Conservation (phyloP, 2,797 vertebrate genomes). For the Rallus crepitans region DNA sequence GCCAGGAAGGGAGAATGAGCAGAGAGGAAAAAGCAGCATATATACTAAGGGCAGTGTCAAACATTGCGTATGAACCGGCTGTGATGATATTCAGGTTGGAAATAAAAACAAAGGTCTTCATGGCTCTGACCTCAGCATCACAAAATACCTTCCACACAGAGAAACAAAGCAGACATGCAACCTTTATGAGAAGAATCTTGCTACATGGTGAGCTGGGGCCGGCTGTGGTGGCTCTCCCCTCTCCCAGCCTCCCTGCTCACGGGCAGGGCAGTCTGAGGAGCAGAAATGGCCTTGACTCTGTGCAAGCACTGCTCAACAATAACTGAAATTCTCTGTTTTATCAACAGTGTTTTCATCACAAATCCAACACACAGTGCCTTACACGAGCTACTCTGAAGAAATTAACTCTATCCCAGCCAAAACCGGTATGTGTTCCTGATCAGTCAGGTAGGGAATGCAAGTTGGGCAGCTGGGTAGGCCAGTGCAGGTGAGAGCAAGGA, state of each 20-base stretch:
- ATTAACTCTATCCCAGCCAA: neutral
- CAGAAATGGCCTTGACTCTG: neutral
- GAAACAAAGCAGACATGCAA: no score
- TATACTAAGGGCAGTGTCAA: neutral
- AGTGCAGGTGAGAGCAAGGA: neutral
- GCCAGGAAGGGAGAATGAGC: neutral
- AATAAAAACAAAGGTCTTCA: neutral
- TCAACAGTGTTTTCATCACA: neutral
- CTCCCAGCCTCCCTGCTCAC: neutral
- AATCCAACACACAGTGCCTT: neutral
- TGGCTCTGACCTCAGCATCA: neutral
- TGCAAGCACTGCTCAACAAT: neutral
- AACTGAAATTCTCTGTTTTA: neutral
- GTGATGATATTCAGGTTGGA: neutral
- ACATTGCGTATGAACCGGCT: neutral
- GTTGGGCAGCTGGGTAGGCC: neutral
- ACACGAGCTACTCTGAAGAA: fast-evolving
- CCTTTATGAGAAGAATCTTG: no score
- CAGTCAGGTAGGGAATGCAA: neutral
- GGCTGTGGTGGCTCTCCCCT: neutral
- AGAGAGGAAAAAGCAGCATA: neutral
- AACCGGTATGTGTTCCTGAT: neutral
- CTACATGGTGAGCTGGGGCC: neutral
- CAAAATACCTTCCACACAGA: no score
- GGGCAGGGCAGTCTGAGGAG: neutral